Percentiles rank a stretch among this genome's conserved stretches.
Conservation (phyloP, 92 coral and sea anemone genomes). For the Meandrina meandrites region DNA sequence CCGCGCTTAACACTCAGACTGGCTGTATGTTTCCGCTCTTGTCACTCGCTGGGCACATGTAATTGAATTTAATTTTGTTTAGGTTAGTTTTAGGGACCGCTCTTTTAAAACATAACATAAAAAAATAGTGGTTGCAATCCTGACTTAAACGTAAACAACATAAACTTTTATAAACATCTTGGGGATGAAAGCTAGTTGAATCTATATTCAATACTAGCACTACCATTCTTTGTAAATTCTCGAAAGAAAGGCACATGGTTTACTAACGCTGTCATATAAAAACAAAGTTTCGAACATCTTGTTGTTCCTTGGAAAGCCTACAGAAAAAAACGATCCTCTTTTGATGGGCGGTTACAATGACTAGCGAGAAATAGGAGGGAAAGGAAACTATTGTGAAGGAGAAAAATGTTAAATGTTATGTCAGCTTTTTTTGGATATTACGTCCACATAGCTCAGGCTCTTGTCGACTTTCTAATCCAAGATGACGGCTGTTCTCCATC, state of each 20-base stretch:
- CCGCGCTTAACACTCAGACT: neutral
- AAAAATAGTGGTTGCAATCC: neutral
- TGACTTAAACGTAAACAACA: neutral
- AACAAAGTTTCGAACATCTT: too few species aligned
- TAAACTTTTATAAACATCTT: neutral
- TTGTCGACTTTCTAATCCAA: neutral
- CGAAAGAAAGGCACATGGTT: too few species aligned
- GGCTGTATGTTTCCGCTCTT: too few species aligned
- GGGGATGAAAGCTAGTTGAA: neutral
- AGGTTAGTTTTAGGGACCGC: neutral
- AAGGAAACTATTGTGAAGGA: too few species aligned
- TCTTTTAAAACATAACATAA: neutral
- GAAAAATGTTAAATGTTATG: neutral
- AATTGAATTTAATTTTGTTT: too few species aligned
- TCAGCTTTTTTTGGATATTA: neutral
- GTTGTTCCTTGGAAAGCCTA: neutral
- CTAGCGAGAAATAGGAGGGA: neutral
- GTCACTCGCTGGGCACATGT: too few species aligned
- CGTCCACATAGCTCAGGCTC: neutral
- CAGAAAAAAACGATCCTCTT: too few species aligned
- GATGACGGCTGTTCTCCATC: slow-evolving; percentile 5
- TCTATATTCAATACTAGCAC: neutral
- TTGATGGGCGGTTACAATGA: neutral
- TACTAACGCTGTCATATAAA: too few species aligned
- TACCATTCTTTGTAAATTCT: too few species aligned